Evolutionary conservation across 2,797 vertebrate species (phyloP).

Genomic region (Scyliorhinus canicula): DNA sequence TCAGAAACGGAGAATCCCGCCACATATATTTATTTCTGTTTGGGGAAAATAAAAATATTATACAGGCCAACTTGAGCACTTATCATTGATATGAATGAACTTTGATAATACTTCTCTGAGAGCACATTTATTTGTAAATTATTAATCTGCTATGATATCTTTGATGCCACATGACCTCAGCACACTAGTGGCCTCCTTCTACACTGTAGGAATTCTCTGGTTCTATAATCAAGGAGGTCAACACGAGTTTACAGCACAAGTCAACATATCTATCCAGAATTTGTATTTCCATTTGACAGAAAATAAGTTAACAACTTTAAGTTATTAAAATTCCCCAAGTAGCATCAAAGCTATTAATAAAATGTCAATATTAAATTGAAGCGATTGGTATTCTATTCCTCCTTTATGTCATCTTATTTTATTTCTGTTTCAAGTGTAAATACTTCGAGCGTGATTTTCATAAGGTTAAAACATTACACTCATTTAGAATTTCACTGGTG

Average conservation of each 20-base stretch:
- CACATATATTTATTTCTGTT: background rate
- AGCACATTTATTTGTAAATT: background rate
- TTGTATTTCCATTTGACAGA: background rate
- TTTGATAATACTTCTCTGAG: background rate
- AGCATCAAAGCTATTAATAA: background rate
- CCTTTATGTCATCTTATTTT: background rate
- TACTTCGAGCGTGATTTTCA: background rate
- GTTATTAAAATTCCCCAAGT: background rate
- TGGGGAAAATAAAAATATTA: background rate
- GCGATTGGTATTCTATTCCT: background rate
- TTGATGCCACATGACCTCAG: background rate
- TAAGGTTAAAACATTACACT: background rate
- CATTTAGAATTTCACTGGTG: background rate
- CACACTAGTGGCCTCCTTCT: too few species aligned
- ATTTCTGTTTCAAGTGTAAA: background rate
- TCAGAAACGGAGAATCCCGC: too few species aligned
- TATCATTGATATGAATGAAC: background rate
- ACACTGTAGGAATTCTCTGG: too few species aligned
- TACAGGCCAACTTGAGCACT: background rate
- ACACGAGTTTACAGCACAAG: too few species aligned
- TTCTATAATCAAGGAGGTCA: background rate
- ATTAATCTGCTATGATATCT: background rate
- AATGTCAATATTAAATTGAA: background rate
- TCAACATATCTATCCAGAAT: too few species aligned
- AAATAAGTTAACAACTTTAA: background rate